Base-by-base conservation (phyloP, 2,888 invertebrate species). In the Pseudococcus longispinus region DNA sequence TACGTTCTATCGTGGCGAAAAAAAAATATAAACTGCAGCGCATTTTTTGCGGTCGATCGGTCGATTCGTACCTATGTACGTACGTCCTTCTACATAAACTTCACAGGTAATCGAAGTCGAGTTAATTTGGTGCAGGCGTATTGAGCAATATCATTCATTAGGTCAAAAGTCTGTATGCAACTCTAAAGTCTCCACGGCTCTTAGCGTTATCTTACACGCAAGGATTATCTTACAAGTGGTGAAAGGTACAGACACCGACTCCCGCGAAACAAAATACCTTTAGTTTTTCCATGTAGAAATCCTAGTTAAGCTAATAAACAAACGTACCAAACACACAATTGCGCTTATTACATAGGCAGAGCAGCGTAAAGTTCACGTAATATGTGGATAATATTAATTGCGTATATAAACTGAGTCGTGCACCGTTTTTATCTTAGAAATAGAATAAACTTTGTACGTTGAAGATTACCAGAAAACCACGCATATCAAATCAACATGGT, bases 231-330 rank as follows among this genome's bases (percentile, higher is more conserved):
- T 51, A 86, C 86, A 80, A 86, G 86, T 86, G 86, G 86, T 86
- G 86, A 86, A 86, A 86, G 86, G 86, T 70, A 85, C 44, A 55
- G 32, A 70, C 70, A 44, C 70, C 77, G 74, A 46, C 44, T 77
- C 86, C 77, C 86, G 46, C 77, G 80, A 77, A 86, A 77, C 55
- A 46, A 86, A 86, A 86, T 86, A 86, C 86, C 85, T 86, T 51
- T 77, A 77, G 86, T 46, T 86, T 86, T 86, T 86, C 80, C 86
- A 86, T 86, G 86, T 86, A 86, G 77, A 86, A 86, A 86, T 86
- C 86, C 86, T 86, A 86, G 86, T 86, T 86, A 86, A 51, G 86
- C 86, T 86, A 86, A 86, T 86, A 86, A 86, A 86, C 80, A 80
- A 86, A 80, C 86, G 86, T 77, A 42, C 84, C 65, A 37, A 65